Conservation (phyloP, 2,888 invertebrate genomes). For the Ophion costatus region DNA sequence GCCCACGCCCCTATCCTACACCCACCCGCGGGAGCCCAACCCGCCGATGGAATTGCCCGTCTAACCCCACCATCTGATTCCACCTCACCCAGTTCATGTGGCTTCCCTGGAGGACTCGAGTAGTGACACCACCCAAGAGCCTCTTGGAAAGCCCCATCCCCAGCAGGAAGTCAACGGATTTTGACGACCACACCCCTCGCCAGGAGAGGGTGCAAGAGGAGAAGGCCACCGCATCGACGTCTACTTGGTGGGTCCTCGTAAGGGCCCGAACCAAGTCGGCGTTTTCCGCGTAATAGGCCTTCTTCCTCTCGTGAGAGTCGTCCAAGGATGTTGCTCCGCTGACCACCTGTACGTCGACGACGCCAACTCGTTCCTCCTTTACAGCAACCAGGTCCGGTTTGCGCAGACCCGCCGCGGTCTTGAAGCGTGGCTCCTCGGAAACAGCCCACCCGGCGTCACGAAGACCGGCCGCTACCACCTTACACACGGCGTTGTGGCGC, state of each 20-base stretch:
- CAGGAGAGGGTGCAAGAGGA: slow-evolving; percentile 62
- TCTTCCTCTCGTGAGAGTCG: slow-evolving; percentile 56
- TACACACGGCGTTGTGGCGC: slow-evolving; percentile 75
- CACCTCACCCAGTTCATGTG: slow-evolving; percentile 62
- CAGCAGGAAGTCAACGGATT: slow-evolving; percentile 54
- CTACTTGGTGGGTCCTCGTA: neutral
- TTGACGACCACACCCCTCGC: slow-evolving; percentile 63
- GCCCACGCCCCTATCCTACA: no score
- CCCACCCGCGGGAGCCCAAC: no score
- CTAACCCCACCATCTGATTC: slow-evolving; percentile 52
- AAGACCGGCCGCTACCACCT: slow-evolving; percentile 69
- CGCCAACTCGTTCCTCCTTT: neutral
- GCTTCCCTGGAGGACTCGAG: slow-evolving; percentile 57
- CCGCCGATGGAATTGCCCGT: neutral
- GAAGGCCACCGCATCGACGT: slow-evolving; percentile 19
- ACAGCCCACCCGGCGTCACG: slow-evolving; percentile 72
- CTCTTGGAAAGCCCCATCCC: slow-evolving; percentile 51
- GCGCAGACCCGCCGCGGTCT: slow-evolving; percentile 55
- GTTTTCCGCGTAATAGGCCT: slow-evolving; percentile 42
- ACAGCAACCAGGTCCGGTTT: slow-evolving; percentile 64
- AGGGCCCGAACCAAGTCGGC: slow-evolving; percentile 24
- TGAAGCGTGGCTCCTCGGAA: slow-evolving; percentile 69
- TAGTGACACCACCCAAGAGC: slow-evolving; percentile 42
- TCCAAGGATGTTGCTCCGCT: slow-evolving; percentile 52
- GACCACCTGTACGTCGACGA: slow-evolving; percentile 63